phyloP scores from a whole-genome alignment of 2,797 vertebrate genomes.

The Pseudochirops corinnae region DNA sequence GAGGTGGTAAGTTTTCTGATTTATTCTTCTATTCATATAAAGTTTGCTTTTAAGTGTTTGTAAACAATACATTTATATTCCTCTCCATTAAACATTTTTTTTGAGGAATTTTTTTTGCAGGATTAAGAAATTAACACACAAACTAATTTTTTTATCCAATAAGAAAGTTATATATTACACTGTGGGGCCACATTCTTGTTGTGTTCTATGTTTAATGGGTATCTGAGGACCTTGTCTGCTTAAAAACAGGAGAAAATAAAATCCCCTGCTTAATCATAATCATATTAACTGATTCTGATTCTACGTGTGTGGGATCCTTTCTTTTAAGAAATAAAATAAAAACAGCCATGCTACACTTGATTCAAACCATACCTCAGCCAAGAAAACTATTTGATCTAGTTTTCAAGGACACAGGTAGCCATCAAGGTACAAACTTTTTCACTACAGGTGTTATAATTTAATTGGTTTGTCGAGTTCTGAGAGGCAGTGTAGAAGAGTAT shows the following conservation, averaged over 20 bases:
- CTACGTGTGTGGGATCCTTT: neutral
- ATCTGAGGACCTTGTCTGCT: neutral
- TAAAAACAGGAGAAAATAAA: neutral
- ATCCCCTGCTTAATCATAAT: neutral
- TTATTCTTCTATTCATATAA: constrained; percentile 13
- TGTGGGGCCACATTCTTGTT: neutral
- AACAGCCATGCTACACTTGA: neutral
- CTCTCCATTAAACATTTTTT: neutral
- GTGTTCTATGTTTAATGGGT: neutral
- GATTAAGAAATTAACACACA: neutral
- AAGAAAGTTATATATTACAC: neutral
- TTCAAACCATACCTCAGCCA: neutral
- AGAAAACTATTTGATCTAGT: neutral
- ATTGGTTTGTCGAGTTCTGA: neutral
- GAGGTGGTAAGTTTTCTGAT: constrained; percentile 88
- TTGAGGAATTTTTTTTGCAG: neutral
- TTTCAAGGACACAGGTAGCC: neutral
- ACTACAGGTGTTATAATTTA: neutral
- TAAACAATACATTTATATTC: neutral
- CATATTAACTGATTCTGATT: neutral
- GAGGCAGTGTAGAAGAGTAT: neutral
- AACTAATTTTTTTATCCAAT: neutral
- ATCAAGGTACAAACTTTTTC: neutral
- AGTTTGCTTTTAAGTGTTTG: neutral
- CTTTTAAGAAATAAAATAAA: neutral